Percentiles rank a stretch among this genome's conserved stretches.
Evolutionary conservation across 2,113 vertebrate genomes (phyloP).

Genomic region (Loxodonta africana): DNA sequence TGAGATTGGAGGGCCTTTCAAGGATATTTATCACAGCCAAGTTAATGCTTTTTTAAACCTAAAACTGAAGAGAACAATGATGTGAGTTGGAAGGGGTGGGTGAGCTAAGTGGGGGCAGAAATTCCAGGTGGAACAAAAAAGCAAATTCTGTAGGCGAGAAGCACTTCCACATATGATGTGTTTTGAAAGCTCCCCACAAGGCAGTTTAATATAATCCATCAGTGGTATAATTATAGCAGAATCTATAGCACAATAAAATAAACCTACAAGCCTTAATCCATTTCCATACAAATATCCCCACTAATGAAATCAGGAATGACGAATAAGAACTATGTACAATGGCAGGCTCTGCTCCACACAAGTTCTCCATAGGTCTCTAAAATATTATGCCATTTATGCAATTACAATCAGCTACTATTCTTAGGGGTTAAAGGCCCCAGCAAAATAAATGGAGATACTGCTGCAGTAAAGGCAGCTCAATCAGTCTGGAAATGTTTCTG

Average conservation of each 20-base stretch:
- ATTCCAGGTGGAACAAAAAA: constrained; percentile 2
- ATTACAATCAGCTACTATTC: constrained; percentile 76
- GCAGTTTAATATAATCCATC: constrained; percentile 76
- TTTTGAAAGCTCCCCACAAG: constrained; percentile 77
- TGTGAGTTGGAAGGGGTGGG: background rate
- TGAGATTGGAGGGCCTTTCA: background rate
- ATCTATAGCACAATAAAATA: constrained; percentile 58
- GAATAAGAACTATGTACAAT: constrained; percentile 43
- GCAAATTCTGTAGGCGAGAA: constrained; percentile 33
- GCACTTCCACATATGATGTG: constrained; percentile 61
- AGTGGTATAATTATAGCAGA: constrained; percentile 76
- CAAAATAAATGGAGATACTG: constrained; percentile 79
- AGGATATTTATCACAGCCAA: background rate
- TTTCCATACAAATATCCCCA: constrained; percentile 61
- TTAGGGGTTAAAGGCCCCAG: constrained; percentile 76
- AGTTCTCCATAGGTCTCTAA: constrained; percentile 75
- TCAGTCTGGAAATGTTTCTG: constrained; percentile 80
- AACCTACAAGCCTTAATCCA: constrained; percentile 73
- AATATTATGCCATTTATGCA: constrained; percentile 78
- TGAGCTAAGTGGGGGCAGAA: background rate
- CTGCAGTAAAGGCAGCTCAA: constrained; percentile 76
- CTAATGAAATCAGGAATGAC: constrained; percentile 76
- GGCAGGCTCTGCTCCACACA: constrained; percentile 47
- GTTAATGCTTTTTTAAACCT: background rate
- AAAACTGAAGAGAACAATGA: background rate